Base-by-base conservation (phyloP, 1,140 invertebrate genomes). In the Latrodectus geometricus region DNA sequence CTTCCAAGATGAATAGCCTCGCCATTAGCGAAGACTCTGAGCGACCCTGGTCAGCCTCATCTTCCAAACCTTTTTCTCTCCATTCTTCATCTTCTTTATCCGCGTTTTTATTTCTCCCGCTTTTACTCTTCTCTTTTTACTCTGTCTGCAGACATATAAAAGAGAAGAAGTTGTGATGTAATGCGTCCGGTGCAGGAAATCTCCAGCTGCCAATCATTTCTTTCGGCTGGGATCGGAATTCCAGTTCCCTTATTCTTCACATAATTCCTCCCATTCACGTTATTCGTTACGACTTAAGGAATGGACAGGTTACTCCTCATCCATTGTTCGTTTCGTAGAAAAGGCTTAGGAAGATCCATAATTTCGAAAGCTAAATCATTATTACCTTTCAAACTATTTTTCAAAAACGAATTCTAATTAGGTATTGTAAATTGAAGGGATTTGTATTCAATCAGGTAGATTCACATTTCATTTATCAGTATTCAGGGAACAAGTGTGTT, bases 1-100 rank as follows among this genome's bases (percentile, higher is more conserved):
- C 54, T 83, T 35, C 80, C 68, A 83, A 83, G 80, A 83, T 83
- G 80, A 83, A 83, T 83, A 83, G 80, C 69, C 35, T 74, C 80
- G 80, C 80, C 80, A 83, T 83, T 83, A 83, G 80, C 70, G 80
- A 35, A 21, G 79, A 66, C 80, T 74, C 61, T 54, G 80, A 83
- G 74, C 80, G 74, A 74, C 69, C 56, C 70, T 83, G 80, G 80
- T 83, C 80, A 83, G 70, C 80, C 72, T 83, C 80, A 73, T 83
- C 80, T 83, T 83, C 72, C 35, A 21, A 61, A 54, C 80, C 74
- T 83, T 50, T 83, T 52, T 56, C 35, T 79, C 65, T 68, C 50
- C 21, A 14, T 15, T 23, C 50, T 61, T 56, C 17, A 21, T 61
- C 21, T 81, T 79, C 48, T 81, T 70, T 56, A 21, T 56, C 35